Conservation (phyloP, 2,113 vertebrate genomes). For the Pomatorhinus ruficollis region DNA sequence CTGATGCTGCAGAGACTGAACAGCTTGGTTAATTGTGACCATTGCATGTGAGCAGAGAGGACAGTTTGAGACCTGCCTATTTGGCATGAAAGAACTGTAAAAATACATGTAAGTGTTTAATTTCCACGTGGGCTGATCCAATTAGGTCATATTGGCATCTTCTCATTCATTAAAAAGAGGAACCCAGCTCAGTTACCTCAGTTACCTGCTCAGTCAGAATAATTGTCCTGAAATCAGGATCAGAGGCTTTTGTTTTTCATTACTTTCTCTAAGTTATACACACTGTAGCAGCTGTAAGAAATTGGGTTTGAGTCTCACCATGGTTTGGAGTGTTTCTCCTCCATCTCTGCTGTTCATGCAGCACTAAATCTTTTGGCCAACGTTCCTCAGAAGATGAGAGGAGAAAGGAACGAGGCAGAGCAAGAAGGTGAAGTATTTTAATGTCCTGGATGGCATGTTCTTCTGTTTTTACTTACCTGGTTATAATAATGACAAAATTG, state of each 20-base stretch:
- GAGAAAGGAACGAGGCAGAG: neutral
- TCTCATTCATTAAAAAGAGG: neutral
- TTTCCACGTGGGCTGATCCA: neutral
- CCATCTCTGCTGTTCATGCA: neutral
- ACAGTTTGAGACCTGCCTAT: neutral
- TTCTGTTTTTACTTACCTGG: neutral
- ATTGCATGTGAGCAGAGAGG: neutral
- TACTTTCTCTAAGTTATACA: neutral
- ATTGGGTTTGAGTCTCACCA: neutral
- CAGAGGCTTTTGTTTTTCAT: neutral
- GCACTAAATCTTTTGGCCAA: neutral
- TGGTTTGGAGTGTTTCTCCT: neutral
- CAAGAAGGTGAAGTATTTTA: neutral
- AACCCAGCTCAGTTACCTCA: neutral
- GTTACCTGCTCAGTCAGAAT: neutral
- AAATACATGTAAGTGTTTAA: neutral
- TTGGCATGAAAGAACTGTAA: neutral
- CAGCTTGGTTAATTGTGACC: neutral
- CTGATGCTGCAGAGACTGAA: neutral
- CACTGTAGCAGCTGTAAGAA: neutral
- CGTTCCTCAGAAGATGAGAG: neutral
- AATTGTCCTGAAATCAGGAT: neutral
- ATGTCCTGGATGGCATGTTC: neutral
- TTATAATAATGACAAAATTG: neutral
- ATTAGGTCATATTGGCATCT: neutral